Evolutionary conservation across 2,888 invertebrate species (phyloP).

Genomic region (Pollenia amentaria): DNA sequence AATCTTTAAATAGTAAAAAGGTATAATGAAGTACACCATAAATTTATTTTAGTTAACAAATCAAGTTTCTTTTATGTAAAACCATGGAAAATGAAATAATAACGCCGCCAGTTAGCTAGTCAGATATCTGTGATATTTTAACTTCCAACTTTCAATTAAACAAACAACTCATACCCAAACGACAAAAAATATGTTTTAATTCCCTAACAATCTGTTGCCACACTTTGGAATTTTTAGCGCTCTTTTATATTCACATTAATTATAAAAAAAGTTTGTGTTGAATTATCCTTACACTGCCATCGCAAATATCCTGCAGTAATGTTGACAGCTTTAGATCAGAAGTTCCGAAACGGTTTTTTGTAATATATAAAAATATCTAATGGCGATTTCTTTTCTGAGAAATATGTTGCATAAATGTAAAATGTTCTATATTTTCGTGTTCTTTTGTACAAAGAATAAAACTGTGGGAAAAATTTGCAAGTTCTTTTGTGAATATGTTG

Average conservation of each 20-base stretch:
- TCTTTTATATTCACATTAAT: slow-evolving; percentile 74
- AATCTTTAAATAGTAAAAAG: slow-evolving; percentile 15
- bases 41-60: slow-evolving; percentile 39
- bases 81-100: slow-evolving; percentile 31
- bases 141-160: slow-evolving; percentile 58
- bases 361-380: background rate
- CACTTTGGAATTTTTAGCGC: slow-evolving; percentile 68
- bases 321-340: slow-evolving; percentile 20
- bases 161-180: slow-evolving; percentile 54
- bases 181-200: slow-evolving; percentile 66
- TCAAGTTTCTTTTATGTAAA: background rate
- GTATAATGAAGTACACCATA: background rate
- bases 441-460: too few species aligned
- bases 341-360: background rate
- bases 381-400: too few species aligned
- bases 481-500: too few species aligned
- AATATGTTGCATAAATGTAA: too few species aligned
- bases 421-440: too few species aligned
- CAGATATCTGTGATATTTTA: slow-evolving; percentile 6
- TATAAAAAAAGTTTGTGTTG: slow-evolving; percentile 65
- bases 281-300: slow-evolving; percentile 47
- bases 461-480: too few species aligned
- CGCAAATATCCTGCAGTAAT: slow-evolving; percentile 53
- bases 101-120: slow-evolving; percentile 44
- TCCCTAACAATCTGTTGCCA: slow-evolving; percentile 72